Evolutionary conservation across 92 coral and sea anemone genomes (phyloP), one percentile per base, ranked within the genome.

Genomic region (Chrysogorgia sp.): DNA sequence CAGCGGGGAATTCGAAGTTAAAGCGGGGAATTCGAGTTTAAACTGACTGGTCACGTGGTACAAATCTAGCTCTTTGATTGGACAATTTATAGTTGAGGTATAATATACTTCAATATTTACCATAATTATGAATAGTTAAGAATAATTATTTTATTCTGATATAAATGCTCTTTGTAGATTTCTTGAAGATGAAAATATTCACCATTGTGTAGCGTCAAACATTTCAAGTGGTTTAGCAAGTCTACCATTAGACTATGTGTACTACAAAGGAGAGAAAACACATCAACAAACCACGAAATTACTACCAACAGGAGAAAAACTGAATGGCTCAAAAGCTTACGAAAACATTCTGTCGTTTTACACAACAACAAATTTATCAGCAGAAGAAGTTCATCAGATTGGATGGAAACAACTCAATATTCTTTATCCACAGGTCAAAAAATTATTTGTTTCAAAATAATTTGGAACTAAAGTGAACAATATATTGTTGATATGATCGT

Each of bases 171-270:
- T 40, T 56, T 75, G 34, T 68, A 94, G 98, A 3, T 94, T 86
- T 71, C 74, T 94, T 62, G 96, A 88, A 64, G 66, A 80, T 21
- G 97, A 91, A 8, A 82, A 94, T 65, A 59, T 84, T 67, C 75
- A 76, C 61, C 92, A 94, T 80, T 94, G 98, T 33, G 98, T 94
- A 60, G 88, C 98, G 13, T 92, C 97, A 71, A 89, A 83, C 60
- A 85, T 91, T 31, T 94, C 98, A 72, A 94, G 98, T 81, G 98
- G 98, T 65, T 88, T 94, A 66, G 86, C 87, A 23, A 91, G 78
- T 67, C 81, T 92, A 34, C 97, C 98, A 13, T 71, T 94, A 32
- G 68, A 83, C 25, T 81, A 82, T 75, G 83, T 94, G 0, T 94
- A 89, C 78, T 79, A 81, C 31, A 82, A 94, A 40, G 97, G 94